A percentile compares a stretch with the other conserved stretches of the same genome.
Evolutionary conservation across 2,113 vertebrate genomes (phyloP).

Genomic region (Rhodinocichla rosea): DNA sequence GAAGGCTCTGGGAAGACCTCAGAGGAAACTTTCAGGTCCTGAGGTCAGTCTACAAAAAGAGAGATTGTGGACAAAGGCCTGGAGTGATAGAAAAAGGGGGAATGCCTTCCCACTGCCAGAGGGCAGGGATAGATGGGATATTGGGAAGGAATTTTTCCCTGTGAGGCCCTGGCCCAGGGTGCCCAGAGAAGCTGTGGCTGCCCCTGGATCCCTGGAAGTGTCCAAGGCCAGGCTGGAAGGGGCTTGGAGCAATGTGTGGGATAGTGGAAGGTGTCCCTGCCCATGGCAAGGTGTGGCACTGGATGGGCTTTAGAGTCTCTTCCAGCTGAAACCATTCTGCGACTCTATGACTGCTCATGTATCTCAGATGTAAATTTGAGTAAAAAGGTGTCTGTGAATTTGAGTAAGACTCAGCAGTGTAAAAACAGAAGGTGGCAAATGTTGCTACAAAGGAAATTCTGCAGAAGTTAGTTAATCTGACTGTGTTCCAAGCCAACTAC

Average conservation of each 20-base stretch:
- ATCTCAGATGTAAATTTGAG: background rate
- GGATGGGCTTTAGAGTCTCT: background rate
- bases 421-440: background rate
- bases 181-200: background rate
- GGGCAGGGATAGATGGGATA: background rate
- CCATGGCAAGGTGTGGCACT: background rate
- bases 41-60: background rate
- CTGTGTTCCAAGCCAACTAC: background rate
- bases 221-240: fast-evolving
- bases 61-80: background rate
- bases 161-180: background rate
- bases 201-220: background rate
- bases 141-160: background rate
- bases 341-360: background rate
- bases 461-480: background rate
- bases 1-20: background rate
- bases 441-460: background rate
- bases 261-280: background rate
- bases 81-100: background rate
- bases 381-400: background rate
- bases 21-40: background rate
- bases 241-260: background rate
- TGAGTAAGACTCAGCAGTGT: background rate
- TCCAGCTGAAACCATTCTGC: background rate
- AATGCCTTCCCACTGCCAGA: background rate